These are phyloP conservation scores for Eudyptes chrysolophus DNA, from an alignment of 2,113 vertebrate genomes.

Conservation along the genomic window DNA sequence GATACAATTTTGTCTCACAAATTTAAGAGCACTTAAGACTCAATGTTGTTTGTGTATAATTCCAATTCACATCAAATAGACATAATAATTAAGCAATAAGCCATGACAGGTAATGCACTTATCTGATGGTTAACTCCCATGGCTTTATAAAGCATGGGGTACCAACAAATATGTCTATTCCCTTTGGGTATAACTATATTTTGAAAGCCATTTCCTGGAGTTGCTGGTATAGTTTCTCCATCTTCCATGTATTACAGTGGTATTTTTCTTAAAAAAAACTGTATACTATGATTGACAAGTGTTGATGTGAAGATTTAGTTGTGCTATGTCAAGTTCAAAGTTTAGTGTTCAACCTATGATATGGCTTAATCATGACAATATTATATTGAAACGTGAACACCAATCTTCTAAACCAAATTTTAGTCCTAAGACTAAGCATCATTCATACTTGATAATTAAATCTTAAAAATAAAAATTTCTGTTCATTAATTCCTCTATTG, in stretches of 20 bases:
- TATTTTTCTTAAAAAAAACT: not conserved
- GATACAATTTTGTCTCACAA: not conserved
- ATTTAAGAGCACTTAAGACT: not conserved
- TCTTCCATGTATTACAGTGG: not conserved
- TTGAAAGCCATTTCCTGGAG: conserved; percentile 11
- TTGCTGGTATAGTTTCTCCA: not conserved
- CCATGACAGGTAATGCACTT: not conserved
- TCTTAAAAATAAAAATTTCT: not conserved
- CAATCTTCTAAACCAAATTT: not conserved
- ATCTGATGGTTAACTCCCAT: not conserved
- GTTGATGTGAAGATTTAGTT: not conserved
- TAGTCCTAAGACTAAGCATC: not conserved
- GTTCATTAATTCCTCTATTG: not conserved
- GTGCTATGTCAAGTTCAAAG: not conserved
- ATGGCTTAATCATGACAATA: not conserved
- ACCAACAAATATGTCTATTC: not conserved
- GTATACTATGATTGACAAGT: not conserved
- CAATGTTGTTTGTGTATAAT: not conserved
- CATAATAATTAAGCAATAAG: conserved; percentile 42
- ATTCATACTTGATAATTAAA: not conserved
- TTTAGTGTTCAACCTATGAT: not conserved
- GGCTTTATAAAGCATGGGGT: conserved; percentile 19
- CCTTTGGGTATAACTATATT: conserved; percentile 42
- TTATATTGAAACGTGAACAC: not conserved
- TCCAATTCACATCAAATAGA: not conserved